These are phyloP conservation scores for Chionis minor DNA, from an alignment of 2,113 vertebrate species.

Conservation along the genomic window DNA sequence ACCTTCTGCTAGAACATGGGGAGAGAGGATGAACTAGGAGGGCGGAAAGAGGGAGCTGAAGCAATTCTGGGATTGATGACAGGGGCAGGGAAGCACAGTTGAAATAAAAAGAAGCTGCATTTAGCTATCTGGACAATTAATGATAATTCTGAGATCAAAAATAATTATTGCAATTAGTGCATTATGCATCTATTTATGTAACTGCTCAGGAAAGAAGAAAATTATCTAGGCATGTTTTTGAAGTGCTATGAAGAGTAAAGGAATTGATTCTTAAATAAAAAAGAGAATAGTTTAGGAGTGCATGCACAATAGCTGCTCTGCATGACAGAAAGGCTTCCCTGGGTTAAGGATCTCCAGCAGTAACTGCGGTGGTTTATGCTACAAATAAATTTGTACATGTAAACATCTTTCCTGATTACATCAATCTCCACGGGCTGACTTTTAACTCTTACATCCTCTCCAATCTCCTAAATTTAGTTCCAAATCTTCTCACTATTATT, in stretches of 20 bases:
- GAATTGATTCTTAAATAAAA: not conserved
- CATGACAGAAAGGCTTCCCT: not conserved
- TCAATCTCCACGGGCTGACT: not conserved
- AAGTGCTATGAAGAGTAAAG: not conserved
- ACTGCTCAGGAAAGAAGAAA: conserved; percentile 45
- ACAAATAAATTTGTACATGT: not conserved
- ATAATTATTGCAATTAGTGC: conserved; percentile 27
- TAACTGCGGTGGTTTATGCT: not conserved
- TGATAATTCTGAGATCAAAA: not conserved
- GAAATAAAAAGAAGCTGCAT: not conserved
- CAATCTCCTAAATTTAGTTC: not conserved
- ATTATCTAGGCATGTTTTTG: not conserved
- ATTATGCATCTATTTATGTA: conserved; percentile 20
- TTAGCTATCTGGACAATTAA: conserved; percentile 15
- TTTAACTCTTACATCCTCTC: not conserved
- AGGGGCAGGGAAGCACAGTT: not conserved
- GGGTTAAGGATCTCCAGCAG: not conserved
- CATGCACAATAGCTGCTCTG: not conserved
- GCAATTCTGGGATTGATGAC: not conserved
- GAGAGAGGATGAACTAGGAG: not conserved
- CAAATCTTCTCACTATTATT: conserved; percentile 4
- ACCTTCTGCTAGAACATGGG: not conserved
- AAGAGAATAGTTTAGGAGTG: not conserved
- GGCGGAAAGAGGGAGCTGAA: not conserved
- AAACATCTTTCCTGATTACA: not conserved